Base-by-base conservation (phyloP, 2,113 vertebrate genomes). In the Nannobrachium achirus region DNA sequence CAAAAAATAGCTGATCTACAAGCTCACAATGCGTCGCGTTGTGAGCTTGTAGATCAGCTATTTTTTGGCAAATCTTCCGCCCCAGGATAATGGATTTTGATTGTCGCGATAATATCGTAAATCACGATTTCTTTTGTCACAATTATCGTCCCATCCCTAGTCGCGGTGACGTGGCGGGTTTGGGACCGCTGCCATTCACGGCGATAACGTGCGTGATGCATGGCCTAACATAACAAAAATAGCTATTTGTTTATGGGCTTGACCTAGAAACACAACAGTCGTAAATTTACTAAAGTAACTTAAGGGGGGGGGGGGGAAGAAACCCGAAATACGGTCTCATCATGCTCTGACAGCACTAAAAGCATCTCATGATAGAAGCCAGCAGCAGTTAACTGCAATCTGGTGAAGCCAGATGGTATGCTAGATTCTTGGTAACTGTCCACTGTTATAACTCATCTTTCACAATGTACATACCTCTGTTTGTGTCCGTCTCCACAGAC, bases 341-440 rank as follows among this genome's bases (percentile, higher is more conserved):
- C 40, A 19, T 59, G 25, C 50, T 75, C 46, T 79, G 49, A 48
- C 49, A 79, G 42, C 63, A 63, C 42, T 61, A 48, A 76, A 70
- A 66, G 65, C 42, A 6, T 67, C 73, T 81, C 64, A 42, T 80
- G 62, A 69, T 73, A 72, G 48, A 66, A 63, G 63, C 60, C 50
- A 66, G 48, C 45, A 56, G 66, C 78, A 71, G 63, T 74, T 71
- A 56, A 78, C 59, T 67, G 41, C 62, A 62, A 41, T 66, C 71
- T 76, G 11, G 40, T 44, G 63, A 75, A 65, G 71, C 59, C 50
- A 64, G 65, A 75, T 75, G 50, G 49, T 19, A 46, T 73, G 53
- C 81, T 67, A 73, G 60, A n/a, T 61, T 71, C 15, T 56, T 70
- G 74, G 51, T 86, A 69, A 39, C 38, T 58, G 51, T 76, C 71